Conservation (phyloP, 2,113 vertebrate genomes). For the Hippoglossus stenolepis region DNA sequence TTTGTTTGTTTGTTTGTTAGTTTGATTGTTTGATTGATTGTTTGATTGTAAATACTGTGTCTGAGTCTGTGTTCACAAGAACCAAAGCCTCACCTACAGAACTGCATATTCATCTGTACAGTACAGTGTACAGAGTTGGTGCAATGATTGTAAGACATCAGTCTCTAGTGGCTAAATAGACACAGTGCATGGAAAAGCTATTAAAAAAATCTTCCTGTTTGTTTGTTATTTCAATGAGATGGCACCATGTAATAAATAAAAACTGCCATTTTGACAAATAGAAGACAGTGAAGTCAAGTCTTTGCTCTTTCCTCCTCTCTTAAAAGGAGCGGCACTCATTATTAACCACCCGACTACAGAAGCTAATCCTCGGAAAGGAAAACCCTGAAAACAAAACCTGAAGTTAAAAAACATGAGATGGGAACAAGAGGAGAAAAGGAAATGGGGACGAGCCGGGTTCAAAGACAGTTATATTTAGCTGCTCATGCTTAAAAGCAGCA, state of each 20-base stretch:
- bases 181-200: slow-evolving; percentile 41
- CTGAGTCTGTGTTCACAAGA: not conserved
- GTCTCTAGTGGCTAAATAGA: slow-evolving; percentile 72
- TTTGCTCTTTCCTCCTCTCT: not conserved
- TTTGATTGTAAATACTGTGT: not conserved
- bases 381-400: slow-evolving; percentile 4
- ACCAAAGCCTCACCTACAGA: not conserved
- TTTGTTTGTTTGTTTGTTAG: not conserved
- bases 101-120: not conserved
- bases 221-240: slow-evolving; percentile 17
- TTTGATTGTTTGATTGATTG: not conserved
- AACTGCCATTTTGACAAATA: not conserved
- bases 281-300: not conserved
- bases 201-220: slow-evolving; percentile 2
- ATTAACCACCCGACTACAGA: slow-evolving; percentile 16
- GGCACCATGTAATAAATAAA: not conserved
- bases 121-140: not conserved
- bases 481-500: slow-evolving; percentile 18
- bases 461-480: slow-evolving; percentile 66
- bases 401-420: slow-evolving; percentile 25
- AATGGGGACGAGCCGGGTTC: slow-evolving; percentile 20
- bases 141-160: slow-evolving; percentile 62
- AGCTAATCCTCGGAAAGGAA: slow-evolving; percentile 24
- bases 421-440: slow-evolving; percentile 6
- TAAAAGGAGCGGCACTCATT: slow-evolving; percentile 5